These are phyloP conservation scores for Villa cingulata DNA, from an alignment of 2,888 invertebrate genomes.

Conservation along the genomic window DNA sequence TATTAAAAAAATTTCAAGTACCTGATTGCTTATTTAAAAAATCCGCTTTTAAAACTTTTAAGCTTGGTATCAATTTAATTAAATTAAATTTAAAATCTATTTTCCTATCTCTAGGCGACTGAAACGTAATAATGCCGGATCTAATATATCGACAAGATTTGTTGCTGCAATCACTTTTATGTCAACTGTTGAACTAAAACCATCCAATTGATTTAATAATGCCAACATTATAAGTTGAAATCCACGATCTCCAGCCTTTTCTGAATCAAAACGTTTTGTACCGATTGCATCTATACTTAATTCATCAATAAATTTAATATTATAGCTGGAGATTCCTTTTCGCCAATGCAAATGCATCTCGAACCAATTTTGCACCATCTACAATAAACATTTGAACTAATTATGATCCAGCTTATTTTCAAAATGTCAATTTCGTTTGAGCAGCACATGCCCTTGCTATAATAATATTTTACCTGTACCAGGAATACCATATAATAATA, in stretches of 20 bases:
- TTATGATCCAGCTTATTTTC: constrained; percentile 97
- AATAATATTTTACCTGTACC: constrained; percentile 93
- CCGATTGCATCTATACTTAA: constrained; percentile 98
- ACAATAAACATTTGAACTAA: constrained; percentile 99
- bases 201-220: constrained; percentile 92
- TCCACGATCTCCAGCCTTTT: constrained; percentile 98
- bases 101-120: constrained; percentile 97
- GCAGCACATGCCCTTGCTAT: constrained; percentile 96
- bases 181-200: constrained; percentile 94
- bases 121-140: constrained; percentile 91
- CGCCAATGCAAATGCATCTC: constrained; percentile 95
- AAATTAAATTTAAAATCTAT: too few relatives aligned
- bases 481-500: constrained; percentile 33
- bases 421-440: constrained; percentile 97
- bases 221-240: constrained; percentile 99
- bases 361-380: constrained; percentile 90
- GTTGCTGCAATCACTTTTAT: constrained; percentile 99
- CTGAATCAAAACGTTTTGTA: constrained; percentile 90
- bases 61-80: too few relatives aligned
- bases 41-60: too few relatives aligned
- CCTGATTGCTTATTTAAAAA: too few relatives aligned
- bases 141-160: constrained; percentile 95
- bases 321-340: constrained; percentile 97
- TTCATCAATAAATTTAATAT: constrained; percentile 99
- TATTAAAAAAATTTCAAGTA: too few relatives aligned